Conservation (phyloP, 2,113 vertebrate species). For the Thinocorus orbignyianus region DNA sequence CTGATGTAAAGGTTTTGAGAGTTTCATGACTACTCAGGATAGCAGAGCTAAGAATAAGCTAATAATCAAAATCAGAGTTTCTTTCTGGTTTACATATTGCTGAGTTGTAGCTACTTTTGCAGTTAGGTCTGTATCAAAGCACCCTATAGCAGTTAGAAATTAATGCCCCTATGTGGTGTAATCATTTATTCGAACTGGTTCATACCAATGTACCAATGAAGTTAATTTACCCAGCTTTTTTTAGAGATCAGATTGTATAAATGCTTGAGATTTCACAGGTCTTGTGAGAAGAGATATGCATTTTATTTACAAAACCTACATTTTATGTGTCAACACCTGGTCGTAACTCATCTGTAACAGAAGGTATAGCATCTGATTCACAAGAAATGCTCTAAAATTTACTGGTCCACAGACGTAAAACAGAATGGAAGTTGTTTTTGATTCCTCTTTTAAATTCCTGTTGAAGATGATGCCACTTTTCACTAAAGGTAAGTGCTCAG, state of each 20-base stretch:
- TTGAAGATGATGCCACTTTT: not conserved
- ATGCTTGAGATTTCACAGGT: not conserved
- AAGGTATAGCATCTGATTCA: not conserved
- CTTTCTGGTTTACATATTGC: not conserved
- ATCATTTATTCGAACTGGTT: not conserved
- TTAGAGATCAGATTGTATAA: not conserved
- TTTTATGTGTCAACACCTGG: not conserved
- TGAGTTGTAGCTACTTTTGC: not conserved
- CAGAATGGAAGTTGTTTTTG: not conserved
- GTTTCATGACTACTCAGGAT: not conserved
- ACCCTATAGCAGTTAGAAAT: not conserved
- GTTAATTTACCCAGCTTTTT: not conserved
- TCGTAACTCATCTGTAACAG: not conserved
- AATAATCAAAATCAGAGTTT: not conserved
- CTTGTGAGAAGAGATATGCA: not conserved
- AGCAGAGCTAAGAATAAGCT: not conserved
- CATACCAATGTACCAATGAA: not conserved
- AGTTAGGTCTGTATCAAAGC: not conserved
- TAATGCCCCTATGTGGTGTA: not conserved
- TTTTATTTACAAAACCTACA: not conserved
- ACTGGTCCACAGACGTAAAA: not conserved
- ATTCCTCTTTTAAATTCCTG: not conserved
- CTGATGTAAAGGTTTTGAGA: not conserved
- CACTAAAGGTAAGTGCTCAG: not conserved
- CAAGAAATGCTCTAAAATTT: not conserved